A percentile compares a stretch with the other conserved stretches of the same genome.
Evolutionary conservation across 2,113 vertebrate genomes (phyloP).

Genomic region (Cephalopholis sonnerati): DNA sequence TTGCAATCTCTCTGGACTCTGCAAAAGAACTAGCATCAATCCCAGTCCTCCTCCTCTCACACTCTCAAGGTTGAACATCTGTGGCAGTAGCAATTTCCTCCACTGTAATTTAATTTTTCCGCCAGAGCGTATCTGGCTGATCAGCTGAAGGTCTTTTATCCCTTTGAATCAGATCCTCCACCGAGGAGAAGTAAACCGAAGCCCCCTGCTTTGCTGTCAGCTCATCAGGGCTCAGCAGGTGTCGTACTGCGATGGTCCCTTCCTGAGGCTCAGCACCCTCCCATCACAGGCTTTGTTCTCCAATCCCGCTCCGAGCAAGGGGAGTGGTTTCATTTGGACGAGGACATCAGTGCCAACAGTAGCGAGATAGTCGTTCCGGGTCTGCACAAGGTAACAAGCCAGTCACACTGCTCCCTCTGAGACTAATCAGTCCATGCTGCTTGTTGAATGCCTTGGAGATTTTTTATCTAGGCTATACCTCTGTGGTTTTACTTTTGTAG

Average conservation of each 20-base stretch:
- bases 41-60: not conserved
- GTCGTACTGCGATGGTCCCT: conserved; percentile 89
- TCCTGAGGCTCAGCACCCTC: conserved; percentile 78
- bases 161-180: conserved; percentile 78
- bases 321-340: conserved; percentile 90
- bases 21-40: conserved; percentile 1
- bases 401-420: conserved; percentile 26
- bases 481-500: conserved; percentile 30
- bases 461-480: conserved; percentile 46
- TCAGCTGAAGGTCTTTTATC: conserved; percentile 46
- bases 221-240: conserved; percentile 86
- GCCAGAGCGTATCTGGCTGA: conserved; percentile 27
- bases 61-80: conserved; percentile 48
- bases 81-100: conserved; percentile 36
- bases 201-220: conserved; percentile 86
- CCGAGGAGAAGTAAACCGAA: conserved; percentile 77
- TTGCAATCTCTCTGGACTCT: not conserved
- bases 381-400: conserved; percentile 90
- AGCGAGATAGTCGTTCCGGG: conserved; percentile 89
- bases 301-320: conserved; percentile 87
- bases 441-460: conserved; percentile 45
- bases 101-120: conserved; percentile 51
- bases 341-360: conserved; percentile 85
- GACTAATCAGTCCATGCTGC: conserved; percentile 52
- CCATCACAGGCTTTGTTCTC: conserved; percentile 87